Conservation (phyloP, 2,888 invertebrate species). For the Subacronicta megacephala region DNA sequence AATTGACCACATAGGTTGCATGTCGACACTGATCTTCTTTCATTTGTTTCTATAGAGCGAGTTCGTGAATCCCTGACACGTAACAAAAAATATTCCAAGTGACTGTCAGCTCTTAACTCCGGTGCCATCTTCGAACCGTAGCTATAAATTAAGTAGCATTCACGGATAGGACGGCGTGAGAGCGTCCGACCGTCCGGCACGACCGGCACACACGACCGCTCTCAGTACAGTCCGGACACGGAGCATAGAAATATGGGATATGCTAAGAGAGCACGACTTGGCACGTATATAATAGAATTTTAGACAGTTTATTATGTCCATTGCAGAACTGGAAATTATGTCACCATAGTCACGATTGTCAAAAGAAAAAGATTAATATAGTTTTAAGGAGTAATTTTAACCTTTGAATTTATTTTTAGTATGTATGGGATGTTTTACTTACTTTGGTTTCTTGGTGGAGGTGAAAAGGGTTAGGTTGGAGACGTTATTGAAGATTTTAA, state of each 20-base stretch:
- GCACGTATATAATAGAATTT: slow-evolving; percentile 12
- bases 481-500: too few relatives aligned
- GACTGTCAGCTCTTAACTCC: slow-evolving; percentile 51
- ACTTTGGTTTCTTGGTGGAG: too few relatives aligned
- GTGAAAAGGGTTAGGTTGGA: too few relatives aligned
- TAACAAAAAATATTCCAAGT: slow-evolving; percentile 51
- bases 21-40: slow-evolving; percentile 14
- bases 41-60: slow-evolving; percentile 38
- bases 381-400: too few relatives aligned
- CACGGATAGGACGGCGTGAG: slow-evolving; percentile 69
- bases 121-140: slow-evolving; percentile 50
- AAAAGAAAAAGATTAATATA: too few relatives aligned
- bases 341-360: too few relatives aligned
- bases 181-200: slow-evolving; percentile 78
- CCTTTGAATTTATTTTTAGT: too few relatives aligned
- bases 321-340: neutral
- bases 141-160: slow-evolving; percentile 63
- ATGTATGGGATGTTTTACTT: too few relatives aligned
- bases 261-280: slow-evolving; percentile 32
- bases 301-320: slow-evolving; percentile 25
- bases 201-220: slow-evolving; percentile 68
- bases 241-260: slow-evolving; percentile 49
- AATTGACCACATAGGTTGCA: slow-evolving; percentile 44
- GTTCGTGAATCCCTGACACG: slow-evolving; percentile 49
- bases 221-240: slow-evolving; percentile 39